phyloP scores from a whole-genome alignment of 2,113 vertebrate species.

The Mormoops blainvillei region DNA sequence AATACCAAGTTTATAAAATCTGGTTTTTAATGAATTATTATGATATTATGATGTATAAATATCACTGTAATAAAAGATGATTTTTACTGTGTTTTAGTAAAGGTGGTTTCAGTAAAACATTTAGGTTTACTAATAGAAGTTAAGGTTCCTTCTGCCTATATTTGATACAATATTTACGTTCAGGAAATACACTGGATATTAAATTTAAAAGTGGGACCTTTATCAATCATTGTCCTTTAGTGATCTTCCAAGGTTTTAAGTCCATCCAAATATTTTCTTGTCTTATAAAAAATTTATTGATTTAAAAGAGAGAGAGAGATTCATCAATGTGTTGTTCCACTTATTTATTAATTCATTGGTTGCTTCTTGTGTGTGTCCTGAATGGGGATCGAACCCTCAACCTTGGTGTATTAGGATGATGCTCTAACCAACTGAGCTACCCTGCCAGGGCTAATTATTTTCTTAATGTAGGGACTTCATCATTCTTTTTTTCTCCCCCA shows the following conservation, averaged over 20 bases:
- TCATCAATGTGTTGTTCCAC: too few relatives aligned
- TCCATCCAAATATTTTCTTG: not conserved
- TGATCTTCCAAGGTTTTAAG: not conserved
- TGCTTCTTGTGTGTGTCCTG: too few relatives aligned
- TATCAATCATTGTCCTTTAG: not conserved
- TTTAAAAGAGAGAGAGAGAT: too few relatives aligned
- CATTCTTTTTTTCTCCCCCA: not conserved
- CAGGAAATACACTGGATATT: not conserved
- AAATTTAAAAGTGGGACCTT: not conserved
- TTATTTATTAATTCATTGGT: too few relatives aligned
- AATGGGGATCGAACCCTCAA: too few relatives aligned
- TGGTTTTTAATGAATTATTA: not conserved
- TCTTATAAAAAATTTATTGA: too few relatives aligned
- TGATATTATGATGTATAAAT: not conserved
- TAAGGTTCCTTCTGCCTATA: not conserved
- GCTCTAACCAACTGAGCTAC: too few relatives aligned
- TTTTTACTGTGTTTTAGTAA: not conserved
- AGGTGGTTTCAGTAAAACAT: not conserved
- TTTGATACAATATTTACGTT: conserved; percentile 25
- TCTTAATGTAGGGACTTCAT: not conserved
- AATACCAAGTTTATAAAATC: not conserved
- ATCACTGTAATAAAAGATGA: not conserved
- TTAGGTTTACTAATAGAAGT: conserved; percentile 24
- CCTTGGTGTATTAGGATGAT: too few relatives aligned
- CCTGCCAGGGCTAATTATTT: too few relatives aligned